Evolutionary conservation across 2,113 vertebrate genomes (phyloP).

Genomic region (Microcebus griseorufus): DNA sequence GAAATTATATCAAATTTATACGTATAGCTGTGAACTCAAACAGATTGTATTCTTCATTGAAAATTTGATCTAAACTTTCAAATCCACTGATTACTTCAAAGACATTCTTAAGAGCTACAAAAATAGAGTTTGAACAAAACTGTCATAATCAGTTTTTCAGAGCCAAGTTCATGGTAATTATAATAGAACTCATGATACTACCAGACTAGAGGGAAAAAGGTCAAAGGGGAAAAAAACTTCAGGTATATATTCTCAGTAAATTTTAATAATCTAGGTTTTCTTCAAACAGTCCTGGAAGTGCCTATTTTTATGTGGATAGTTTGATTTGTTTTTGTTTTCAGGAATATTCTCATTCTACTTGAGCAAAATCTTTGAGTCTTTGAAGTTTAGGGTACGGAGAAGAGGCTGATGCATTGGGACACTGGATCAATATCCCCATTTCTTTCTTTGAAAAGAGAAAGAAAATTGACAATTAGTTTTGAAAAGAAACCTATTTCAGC

Average conservation of each 20-base stretch:
- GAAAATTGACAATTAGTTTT: constrained; percentile 72
- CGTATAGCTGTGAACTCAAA: not conserved
- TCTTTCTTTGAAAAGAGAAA: constrained; percentile 54
- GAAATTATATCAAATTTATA: not conserved
- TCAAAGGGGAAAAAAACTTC: not conserved
- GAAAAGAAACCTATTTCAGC: constrained; percentile 59
- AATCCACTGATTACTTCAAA: not conserved
- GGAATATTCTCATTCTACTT: not conserved
- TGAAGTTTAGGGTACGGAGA: not conserved
- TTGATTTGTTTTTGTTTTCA: not conserved
- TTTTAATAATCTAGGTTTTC: not conserved
- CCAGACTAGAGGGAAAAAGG: accelerated
- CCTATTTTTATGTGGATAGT: not conserved
- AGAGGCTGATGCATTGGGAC: not conserved
- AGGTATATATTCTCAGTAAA: not conserved
- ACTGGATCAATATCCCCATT: constrained; percentile 65
- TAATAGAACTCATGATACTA: not conserved
- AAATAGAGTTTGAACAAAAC: not conserved
- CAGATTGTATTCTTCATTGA: not conserved
- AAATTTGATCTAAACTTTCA: not conserved
- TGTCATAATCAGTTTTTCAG: not conserved
- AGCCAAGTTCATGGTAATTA: not conserved
- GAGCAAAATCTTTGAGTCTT: not conserved
- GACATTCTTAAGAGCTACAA: not conserved
- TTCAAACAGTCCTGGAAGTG: not conserved